Evolutionary conservation across 2,113 vertebrate species (phyloP).

Genomic region (Cheilinus undulatus): DNA sequence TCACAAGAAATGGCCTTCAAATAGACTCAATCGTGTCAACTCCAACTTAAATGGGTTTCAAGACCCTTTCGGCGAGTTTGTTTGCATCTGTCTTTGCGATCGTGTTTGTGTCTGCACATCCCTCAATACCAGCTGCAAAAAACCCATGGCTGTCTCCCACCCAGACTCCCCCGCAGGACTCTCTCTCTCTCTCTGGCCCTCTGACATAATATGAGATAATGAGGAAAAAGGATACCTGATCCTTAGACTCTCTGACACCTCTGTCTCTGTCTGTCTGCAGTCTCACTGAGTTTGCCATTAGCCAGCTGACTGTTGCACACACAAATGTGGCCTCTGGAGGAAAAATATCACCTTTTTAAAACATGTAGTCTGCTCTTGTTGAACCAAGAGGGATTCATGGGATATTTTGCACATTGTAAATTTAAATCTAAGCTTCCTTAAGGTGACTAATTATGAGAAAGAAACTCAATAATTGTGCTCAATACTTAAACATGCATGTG

Average conservation of each 20-base stretch:
- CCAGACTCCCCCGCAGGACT: not conserved
- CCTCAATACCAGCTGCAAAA: conserved; percentile 42
- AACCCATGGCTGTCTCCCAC: conserved; percentile 10
- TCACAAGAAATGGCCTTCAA: conserved; percentile 17
- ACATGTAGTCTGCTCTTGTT: not conserved
- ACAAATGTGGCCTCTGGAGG: not conserved
- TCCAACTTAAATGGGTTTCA: conserved; percentile 12
- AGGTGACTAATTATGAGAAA: no score
- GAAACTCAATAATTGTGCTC: no score
- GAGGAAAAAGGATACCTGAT: conserved; percentile 59
- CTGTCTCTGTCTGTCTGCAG: conserved; percentile 51
- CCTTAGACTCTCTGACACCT: conserved; percentile 58
- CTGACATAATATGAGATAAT: conserved; percentile 72
- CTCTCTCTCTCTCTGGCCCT: conserved; percentile 43
- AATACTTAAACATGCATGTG: no score
- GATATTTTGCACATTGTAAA: not conserved
- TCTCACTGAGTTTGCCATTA: conserved; percentile 40
- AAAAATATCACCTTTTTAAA: not conserved
- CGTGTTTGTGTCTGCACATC: conserved; percentile 22
- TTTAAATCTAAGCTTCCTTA: no score
- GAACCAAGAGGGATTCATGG: not conserved
- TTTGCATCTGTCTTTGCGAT: conserved; percentile 24
- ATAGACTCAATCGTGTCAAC: conserved; percentile 31
- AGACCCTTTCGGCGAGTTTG: conserved; percentile 10
- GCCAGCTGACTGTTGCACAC: conserved; percentile 11